phyloP scores from a whole-genome alignment of 2,113 vertebrate genomes.

The Microtus pennsylvanicus region DNA sequence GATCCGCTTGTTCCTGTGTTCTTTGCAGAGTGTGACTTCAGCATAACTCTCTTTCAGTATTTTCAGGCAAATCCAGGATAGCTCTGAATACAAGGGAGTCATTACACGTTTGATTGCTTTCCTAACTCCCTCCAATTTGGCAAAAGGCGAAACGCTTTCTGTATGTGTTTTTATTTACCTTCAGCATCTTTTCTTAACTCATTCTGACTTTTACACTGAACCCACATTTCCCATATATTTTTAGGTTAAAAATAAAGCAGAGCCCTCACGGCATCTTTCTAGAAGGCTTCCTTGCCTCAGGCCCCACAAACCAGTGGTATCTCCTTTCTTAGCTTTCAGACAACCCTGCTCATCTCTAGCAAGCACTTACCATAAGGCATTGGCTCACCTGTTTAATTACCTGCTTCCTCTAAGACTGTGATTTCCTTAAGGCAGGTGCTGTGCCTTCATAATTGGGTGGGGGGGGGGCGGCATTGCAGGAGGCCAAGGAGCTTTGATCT shows the following conservation, averaged over 20 bases:
- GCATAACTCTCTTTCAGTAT: not conserved
- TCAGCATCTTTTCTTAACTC: constrained; percentile 2
- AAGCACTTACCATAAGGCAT: not conserved
- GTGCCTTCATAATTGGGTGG: not conserved
- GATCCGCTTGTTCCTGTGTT: not conserved
- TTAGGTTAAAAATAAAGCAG: constrained; percentile 30
- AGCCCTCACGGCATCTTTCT: not conserved
- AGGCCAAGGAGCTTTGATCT: not conserved
- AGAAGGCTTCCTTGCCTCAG: constrained; percentile 5
- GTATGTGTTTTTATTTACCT: not conserved
- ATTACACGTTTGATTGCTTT: not conserved
- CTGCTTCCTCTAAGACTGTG: not conserved
- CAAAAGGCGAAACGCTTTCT: not conserved
- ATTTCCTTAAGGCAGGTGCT: constrained; percentile 33
- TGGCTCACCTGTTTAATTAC: not conserved
- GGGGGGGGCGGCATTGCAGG: not conserved
- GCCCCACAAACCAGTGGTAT: too few relatives aligned
- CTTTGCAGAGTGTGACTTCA: not conserved
- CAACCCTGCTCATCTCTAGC: not conserved
- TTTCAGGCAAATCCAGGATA: not conserved
- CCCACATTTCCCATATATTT: not conserved
- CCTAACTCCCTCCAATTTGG: not conserved
- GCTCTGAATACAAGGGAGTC: rapidly evolving
- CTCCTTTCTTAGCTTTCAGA: not conserved
- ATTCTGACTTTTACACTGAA: not conserved